phyloP scores from a whole-genome alignment of 35 echinoderm and acorn worm genomes.

The Lytechinus pictus region DNA sequence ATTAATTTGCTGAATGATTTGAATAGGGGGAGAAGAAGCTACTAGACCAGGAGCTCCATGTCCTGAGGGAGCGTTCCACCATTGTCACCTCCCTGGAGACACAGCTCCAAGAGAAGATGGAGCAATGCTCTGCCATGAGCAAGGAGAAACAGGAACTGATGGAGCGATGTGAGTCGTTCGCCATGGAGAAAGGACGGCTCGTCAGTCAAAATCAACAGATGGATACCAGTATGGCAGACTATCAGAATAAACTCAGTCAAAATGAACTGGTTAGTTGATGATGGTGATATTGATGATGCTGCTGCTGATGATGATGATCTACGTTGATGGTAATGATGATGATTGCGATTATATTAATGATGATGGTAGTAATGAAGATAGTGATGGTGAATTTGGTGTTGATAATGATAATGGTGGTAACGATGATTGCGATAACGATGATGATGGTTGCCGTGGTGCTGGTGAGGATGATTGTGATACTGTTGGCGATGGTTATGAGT shows the following conservation, averaged over 20 bases:
- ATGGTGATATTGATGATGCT: no score
- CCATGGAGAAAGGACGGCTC: constrained; percentile 43
- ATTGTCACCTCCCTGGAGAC: constrained; percentile 71
- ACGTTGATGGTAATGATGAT: no score
- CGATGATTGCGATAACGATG: no score
- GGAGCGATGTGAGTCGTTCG: constrained; percentile 52
- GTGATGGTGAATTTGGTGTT: no score
- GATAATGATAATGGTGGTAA: no score
- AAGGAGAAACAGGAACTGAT: constrained; percentile 60
- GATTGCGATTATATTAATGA: no score
- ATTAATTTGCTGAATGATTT: neutral
- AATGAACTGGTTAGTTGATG: constrained; percentile 72
- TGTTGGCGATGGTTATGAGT: no score
- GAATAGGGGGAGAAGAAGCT: constrained; percentile 60
- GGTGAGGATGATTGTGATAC: no score
- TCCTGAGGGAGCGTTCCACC: constrained; percentile 52
- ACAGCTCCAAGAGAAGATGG: constrained; percentile 51
- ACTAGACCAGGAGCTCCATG: constrained; percentile 61
- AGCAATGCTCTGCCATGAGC: constrained; percentile 53
- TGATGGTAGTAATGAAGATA: no score
- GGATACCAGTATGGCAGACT: constrained; percentile 59
- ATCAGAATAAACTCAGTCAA: constrained; percentile 61
- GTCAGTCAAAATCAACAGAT: constrained; percentile 53
- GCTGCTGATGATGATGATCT: no score
- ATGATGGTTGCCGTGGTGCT: no score